Base-by-base conservation (phyloP, 2,888 invertebrate genomes). In the Cenopis cana region DNA sequence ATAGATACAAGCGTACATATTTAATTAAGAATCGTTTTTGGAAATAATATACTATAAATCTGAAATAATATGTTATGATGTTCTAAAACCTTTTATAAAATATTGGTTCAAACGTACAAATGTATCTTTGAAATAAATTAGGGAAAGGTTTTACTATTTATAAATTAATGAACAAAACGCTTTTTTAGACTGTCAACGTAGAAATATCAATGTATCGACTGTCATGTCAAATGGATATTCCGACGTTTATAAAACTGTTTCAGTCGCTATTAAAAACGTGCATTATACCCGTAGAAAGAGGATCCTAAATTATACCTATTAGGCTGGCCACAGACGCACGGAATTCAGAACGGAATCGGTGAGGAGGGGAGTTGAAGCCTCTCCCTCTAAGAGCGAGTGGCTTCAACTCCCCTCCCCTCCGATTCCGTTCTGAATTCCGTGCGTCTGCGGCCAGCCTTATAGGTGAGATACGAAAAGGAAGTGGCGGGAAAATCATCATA, bases 81-180 rank as follows among this genome's bases (percentile, higher is more conserved):
- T 9, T 9, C 3, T 55, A 10, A 55, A 29, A 10, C 2, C 18
- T 20, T 57, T 14, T 12, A 14, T 38, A 41, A 11, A 2, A 8
- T 20, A 3, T 9, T 1, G 0, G 9, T 46, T 36, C 2, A 14
- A 9, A 36, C 10, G 5, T 12, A 33, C 10, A 20, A 52, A 36
- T 6, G 6, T 55, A 61, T 20, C 14, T 52, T 14, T 14, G 8
- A 52, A 36, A 12, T 1, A 0, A 50, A 49, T 36, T 52, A 0
- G 2, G 10, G 3, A 50, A 18, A 49, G 3, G 14, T 9, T 10
- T 4, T 8, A 36, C 3, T 10, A 17, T 20, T 41, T 41, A 17
- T 46, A 57, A 14, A 33, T 29, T 12, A 14, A n/a, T 33, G 20
- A 69, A 69, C 69, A 65, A 69, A 69, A 69, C 69, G 69, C 52